phyloP scores from a whole-genome alignment of 2,113 vertebrate species.

The Sarotherodon lohbergeri region DNA sequence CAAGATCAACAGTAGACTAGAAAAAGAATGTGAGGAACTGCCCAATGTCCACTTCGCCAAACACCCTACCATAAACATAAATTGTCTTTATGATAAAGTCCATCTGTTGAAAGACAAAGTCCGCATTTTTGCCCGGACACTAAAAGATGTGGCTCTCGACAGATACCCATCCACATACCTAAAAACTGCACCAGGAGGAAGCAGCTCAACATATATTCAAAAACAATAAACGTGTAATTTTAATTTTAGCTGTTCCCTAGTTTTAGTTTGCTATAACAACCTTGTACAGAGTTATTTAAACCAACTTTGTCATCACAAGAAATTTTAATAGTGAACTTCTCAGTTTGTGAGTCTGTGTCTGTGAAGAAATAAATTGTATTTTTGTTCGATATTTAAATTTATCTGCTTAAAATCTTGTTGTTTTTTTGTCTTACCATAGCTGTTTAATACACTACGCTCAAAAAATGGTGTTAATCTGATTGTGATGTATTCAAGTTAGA shows the following conservation, averaged over 20 bases:
- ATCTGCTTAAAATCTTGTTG: background rate
- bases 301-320: background rate
- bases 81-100: background rate
- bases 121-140: background rate
- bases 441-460: background rate
- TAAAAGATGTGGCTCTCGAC: background rate
- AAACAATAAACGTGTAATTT: accelerated
- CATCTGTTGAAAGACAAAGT: background rate
- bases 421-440: background rate
- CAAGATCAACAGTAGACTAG: background rate
- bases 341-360: background rate
- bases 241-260: background rate
- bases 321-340: background rate
- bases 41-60: accelerated
- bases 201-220: background rate
- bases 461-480: background rate
- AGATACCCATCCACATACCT: background rate
- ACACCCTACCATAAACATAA: background rate
- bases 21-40: accelerated
- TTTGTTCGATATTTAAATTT: background rate
- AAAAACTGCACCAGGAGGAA: background rate
- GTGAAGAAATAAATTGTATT: background rate
- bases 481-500: background rate
- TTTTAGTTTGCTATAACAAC: background rate
- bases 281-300: background rate